Conservation (phyloP, 2,888 invertebrate species). For the Pantelozetes paolii region DNA sequence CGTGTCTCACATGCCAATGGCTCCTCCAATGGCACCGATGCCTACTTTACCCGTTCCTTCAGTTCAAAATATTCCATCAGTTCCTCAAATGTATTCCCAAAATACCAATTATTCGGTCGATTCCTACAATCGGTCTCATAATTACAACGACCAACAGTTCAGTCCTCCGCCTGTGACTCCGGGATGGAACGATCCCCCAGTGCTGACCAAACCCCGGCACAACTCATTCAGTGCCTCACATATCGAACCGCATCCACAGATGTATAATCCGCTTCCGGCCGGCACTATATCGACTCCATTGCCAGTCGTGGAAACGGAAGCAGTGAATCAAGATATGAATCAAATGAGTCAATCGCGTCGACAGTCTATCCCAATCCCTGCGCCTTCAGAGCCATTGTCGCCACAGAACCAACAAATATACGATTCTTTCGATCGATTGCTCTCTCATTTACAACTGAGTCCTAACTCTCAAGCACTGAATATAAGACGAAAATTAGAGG, state of each 20-base stretch:
- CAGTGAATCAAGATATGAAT: neutral
- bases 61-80: neutral
- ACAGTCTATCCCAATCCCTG: too few species aligned
- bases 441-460: neutral
- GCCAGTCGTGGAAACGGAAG: neutral
- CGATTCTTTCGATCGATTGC: constrained; percentile 11
- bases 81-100: neutral
- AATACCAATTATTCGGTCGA: neutral
- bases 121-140: neutral
- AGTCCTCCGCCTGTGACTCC: neutral
- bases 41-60: neutral
- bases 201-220: neutral
- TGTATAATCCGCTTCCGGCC: neutral
- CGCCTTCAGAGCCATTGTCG: neutral
- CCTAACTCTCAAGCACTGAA: constrained; percentile 18
- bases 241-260: neutral
- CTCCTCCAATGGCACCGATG: neutral
- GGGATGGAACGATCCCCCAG: constrained; percentile 19
- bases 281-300: neutral
- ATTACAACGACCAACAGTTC: neutral
- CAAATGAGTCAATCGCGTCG: neutral
- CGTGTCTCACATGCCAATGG: too few species aligned
- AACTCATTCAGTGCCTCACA: neutral
- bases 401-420: constrained; percentile 6
- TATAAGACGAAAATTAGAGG: constrained; percentile 31